A percentile compares a stretch with the other conserved stretches of the same genome.
phyloP scores from a whole-genome alignment of 2,113 vertebrate genomes.

The Actenoides hombroni region DNA sequence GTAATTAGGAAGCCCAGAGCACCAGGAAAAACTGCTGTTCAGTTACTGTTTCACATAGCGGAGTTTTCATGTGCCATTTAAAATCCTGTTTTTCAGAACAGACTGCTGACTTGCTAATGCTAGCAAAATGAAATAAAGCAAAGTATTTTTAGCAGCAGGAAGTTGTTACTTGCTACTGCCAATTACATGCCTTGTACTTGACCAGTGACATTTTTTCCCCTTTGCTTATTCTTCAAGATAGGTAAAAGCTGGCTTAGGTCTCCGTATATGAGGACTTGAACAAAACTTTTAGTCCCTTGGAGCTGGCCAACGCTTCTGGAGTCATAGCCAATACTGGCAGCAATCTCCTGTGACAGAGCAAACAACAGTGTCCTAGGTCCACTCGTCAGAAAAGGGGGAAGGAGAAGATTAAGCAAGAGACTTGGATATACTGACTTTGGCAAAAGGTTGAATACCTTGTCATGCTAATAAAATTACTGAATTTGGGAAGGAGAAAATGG shows the following conservation, averaged over 20 bases:
- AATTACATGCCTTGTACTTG: slow-evolving; percentile 59
- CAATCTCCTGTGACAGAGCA: slow-evolving; percentile 36
- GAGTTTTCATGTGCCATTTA: slow-evolving; percentile 61
- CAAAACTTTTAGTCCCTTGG: not conserved
- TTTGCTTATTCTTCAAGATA: slow-evolving; percentile 54
- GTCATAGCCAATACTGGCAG: slow-evolving; percentile 24
- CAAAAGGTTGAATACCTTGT: slow-evolving; percentile 31
- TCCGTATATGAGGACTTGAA: not conserved
- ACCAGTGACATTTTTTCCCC: slow-evolving; percentile 24
- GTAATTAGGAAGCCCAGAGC: slow-evolving; percentile 39
- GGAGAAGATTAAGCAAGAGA: slow-evolving; percentile 52
- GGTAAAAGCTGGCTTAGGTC: slow-evolving; percentile 47
- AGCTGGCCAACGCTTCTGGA: slow-evolving; percentile 2
- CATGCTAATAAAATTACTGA: slow-evolving; percentile 46
- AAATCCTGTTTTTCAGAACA: slow-evolving; percentile 60
- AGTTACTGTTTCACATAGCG: slow-evolving; percentile 36
- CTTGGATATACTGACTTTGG: slow-evolving; percentile 40
- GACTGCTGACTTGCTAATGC: slow-evolving; percentile 66
- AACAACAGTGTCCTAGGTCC: slow-evolving; percentile 44
- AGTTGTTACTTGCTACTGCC: slow-evolving; percentile 69
- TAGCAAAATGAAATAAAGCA: slow-evolving; percentile 63
- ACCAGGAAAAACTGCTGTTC: slow-evolving; percentile 13
- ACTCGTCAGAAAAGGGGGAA: slow-evolving; percentile 8
- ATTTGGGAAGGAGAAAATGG: slow-evolving; percentile 18
- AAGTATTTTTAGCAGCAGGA: slow-evolving; percentile 71